Conservation (phyloP, 1,140 invertebrate species). For the Drosophila micromelanica region DNA sequence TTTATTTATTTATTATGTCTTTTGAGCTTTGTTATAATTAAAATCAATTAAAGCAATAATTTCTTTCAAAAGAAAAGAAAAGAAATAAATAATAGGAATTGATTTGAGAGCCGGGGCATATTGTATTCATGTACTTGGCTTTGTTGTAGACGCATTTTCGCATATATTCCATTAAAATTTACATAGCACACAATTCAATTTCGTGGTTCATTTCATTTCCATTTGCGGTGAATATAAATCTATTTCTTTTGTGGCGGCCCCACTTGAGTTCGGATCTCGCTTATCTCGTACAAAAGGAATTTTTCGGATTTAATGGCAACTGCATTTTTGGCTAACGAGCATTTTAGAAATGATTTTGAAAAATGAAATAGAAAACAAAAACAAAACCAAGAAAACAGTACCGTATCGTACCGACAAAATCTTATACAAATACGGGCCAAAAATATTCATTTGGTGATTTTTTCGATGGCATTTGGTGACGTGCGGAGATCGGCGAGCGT, state of each 20-base stretch:
- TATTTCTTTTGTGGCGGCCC: conserved; percentile 19
- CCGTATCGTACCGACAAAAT: neutral
- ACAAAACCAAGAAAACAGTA: neutral
- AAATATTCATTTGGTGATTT: conserved; percentile 23
- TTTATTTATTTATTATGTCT: no score
- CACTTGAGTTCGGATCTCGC: conserved; percentile 30
- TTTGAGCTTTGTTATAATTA: no score
- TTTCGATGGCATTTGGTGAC: conserved; percentile 44
- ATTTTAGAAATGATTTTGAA: conserved; percentile 12
- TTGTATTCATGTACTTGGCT: neutral
- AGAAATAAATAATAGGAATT: no score
- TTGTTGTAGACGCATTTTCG: conserved; percentile 2
- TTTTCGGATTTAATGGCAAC: conserved; percentile 23
- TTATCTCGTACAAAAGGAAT: conserved; percentile 27
- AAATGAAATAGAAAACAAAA: conserved; percentile 1
- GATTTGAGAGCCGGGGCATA: neutral
- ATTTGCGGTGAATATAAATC: conserved; percentile 34
- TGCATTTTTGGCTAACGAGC: conserved; percentile 33
- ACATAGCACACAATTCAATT: conserved; percentile 39
- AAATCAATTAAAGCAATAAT: no score
- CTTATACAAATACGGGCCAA: conserved; percentile 7
- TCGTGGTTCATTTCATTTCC: conserved; percentile 39
- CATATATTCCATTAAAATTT: conserved; percentile 26
- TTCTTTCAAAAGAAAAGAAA: no score
- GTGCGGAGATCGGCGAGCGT: conserved; percentile 50